Evolutionary conservation across 2,888 invertebrate species (phyloP).

Genomic region (Emmelina monodactyla): DNA sequence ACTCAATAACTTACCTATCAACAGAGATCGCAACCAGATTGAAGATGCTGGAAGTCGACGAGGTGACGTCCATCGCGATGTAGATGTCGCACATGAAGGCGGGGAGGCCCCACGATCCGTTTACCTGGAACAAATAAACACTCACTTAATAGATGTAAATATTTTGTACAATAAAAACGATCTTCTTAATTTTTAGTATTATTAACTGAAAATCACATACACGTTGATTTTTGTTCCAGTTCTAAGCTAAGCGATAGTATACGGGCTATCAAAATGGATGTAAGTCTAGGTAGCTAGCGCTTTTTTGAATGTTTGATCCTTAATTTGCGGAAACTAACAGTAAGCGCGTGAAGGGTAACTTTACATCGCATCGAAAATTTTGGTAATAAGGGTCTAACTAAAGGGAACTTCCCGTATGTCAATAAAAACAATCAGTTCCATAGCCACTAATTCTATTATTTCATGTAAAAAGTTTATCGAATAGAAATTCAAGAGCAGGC

Average conservation of each 20-base stretch:
- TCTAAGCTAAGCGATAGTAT: too few species aligned
- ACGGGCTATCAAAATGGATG: too few species aligned
- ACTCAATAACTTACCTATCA: constrained; percentile 79
- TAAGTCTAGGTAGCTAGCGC: too few species aligned
- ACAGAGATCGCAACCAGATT: constrained; percentile 97
- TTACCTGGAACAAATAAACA: constrained; percentile 68
- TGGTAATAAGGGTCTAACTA: too few species aligned
- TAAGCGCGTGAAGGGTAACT: too few species aligned
- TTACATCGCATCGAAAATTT: too few species aligned
- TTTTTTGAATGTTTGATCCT: too few species aligned
- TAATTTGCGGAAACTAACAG: too few species aligned
- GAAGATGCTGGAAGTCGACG: constrained; percentile 97
- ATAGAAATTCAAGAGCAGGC: not conserved
- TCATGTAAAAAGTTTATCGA: not conserved
- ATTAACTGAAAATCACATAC: not conserved
- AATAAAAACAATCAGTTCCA: not conserved
- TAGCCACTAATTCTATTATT: not conserved
- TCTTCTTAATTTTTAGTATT: not conserved
- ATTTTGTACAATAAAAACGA: constrained; percentile 1
- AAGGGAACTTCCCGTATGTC: not conserved
- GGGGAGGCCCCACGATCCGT: constrained; percentile 89
- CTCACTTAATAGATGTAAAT: constrained; percentile 5
- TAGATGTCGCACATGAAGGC: constrained; percentile 95
- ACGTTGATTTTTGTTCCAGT: not conserved
- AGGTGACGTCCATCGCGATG: constrained; percentile 97